phyloP scores from a whole-genome alignment of 37 sponge, comb jelly and placozoan species.

The Ephydatia muelleri region DNA sequence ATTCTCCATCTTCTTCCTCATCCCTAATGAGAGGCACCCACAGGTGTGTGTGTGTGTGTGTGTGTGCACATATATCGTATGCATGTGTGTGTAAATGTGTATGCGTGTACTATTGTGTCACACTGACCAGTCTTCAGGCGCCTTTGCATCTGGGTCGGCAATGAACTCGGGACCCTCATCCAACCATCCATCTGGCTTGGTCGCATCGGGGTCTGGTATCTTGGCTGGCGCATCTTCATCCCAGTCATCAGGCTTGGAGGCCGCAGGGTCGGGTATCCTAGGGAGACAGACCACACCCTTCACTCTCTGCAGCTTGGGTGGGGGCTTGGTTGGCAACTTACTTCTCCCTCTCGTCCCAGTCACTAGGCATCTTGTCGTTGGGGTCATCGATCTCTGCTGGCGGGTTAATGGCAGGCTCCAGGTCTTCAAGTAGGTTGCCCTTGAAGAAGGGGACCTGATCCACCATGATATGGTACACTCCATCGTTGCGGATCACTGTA shows the following conservation, averaged over 20 bases:
- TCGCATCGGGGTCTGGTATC: conserved; percentile 91
- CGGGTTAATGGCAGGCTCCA: conserved; percentile 89
- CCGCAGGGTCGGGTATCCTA: conserved; percentile 93
- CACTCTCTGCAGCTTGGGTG: no score
- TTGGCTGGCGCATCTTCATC: conserved; percentile 97
- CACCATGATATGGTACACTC: conserved; percentile 66
- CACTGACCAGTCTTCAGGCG: conserved; percentile 93
- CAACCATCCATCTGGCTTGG: conserved; percentile 93
- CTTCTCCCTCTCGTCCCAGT: conserved; percentile 99
- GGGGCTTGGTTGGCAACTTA: no score
- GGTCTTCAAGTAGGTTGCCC: conserved; percentile 78
- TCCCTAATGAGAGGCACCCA: conserved; percentile 65
- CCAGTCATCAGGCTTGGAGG: conserved; percentile 97
- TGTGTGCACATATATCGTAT: not conserved
- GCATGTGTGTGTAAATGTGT: not conserved
- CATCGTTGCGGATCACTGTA: conserved; percentile 74
- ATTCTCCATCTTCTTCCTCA: conserved; percentile 98
- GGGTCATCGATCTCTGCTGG: conserved; percentile 96
- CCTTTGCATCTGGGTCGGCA: conserved; percentile 91
- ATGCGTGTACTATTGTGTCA: not conserved
- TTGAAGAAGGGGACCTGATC: conserved; percentile 70
- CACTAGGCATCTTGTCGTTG: conserved; percentile 86
- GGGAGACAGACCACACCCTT: not conserved
- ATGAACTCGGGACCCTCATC: conserved; percentile 90
- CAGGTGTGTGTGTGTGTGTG: not conserved